Evolutionary conservation across 2,888 invertebrate genomes (phyloP).

Genomic region (Polyommatus icarus): DNA sequence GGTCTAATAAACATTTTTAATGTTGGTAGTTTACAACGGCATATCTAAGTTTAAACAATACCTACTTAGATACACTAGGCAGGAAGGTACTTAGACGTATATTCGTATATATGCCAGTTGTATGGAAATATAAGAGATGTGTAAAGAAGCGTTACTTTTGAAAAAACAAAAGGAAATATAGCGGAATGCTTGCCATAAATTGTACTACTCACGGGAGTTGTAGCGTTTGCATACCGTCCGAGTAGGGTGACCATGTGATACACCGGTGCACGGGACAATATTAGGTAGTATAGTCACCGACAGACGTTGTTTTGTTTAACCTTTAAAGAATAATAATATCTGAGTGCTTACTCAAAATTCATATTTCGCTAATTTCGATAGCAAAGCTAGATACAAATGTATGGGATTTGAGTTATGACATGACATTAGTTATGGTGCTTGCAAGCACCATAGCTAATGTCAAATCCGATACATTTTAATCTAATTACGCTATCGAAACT

Average conservation of each 20-base stretch:
- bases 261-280: neutral
- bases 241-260: constrained; percentile 50
- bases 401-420: too few relatives aligned
- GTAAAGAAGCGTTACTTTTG: constrained; percentile 54
- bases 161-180: constrained; percentile 76
- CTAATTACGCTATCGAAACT: too few relatives aligned
- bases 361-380: too few relatives aligned
- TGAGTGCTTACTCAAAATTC: too few relatives aligned
- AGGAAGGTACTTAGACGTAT: constrained; percentile 38
- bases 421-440: too few relatives aligned
- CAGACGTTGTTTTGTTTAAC: neutral
- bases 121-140: constrained; percentile 48
- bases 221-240: constrained; percentile 70
- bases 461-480: too few relatives aligned
- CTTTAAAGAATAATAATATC: neutral
- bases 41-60: neutral
- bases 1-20: neutral
- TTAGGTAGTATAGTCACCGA: neutral
- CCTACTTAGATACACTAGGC: constrained; percentile 33
- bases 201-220: constrained; percentile 70
- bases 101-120: constrained; percentile 45
- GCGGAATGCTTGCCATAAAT: constrained; percentile 76
- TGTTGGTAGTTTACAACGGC: neutral
- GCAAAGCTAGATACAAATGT: too few relatives aligned
- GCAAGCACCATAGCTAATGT: too few relatives aligned